phyloP scores from a whole-genome alignment of 2,113 vertebrate genomes.

The Passer montanus region DNA sequence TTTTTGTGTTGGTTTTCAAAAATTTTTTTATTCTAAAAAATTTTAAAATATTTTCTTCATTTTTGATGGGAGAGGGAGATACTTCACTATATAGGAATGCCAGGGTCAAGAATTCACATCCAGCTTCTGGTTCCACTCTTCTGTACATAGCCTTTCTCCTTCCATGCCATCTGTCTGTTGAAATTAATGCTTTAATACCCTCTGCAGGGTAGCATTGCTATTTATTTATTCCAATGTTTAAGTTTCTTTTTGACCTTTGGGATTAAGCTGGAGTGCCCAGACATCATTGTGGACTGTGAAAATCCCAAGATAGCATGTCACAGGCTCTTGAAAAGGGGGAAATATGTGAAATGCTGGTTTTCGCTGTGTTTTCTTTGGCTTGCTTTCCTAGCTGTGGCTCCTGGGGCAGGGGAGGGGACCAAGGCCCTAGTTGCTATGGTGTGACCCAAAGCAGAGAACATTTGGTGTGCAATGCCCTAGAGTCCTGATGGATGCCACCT shows the following conservation, averaged over 20 bases:
- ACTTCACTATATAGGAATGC: not conserved
- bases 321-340: not conserved
- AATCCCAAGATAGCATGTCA: not conserved
- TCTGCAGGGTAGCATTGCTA: not conserved
- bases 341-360: not conserved
- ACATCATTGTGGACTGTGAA: not conserved
- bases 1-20: not conserved
- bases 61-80: not conserved
- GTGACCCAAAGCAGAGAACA: not conserved
- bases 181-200: constrained; percentile 37
- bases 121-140: not conserved
- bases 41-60: not conserved
- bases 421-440: not conserved
- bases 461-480: not conserved
- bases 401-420: not conserved
- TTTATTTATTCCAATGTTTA: constrained; percentile 20
- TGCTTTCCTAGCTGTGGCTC: not conserved
- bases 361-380: not conserved
- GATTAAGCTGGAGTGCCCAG: not conserved
- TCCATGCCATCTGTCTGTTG: not conserved
- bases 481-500: not conserved
- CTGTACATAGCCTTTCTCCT: not conserved
- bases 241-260: not conserved
- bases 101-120: not conserved
- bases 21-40: not conserved